A percentile compares a stretch with the other conserved stretches of the same genome.
Evolutionary conservation across 2,797 vertebrate genomes (phyloP).

Genomic region (Gymnoscopelus microlampas): DNA sequence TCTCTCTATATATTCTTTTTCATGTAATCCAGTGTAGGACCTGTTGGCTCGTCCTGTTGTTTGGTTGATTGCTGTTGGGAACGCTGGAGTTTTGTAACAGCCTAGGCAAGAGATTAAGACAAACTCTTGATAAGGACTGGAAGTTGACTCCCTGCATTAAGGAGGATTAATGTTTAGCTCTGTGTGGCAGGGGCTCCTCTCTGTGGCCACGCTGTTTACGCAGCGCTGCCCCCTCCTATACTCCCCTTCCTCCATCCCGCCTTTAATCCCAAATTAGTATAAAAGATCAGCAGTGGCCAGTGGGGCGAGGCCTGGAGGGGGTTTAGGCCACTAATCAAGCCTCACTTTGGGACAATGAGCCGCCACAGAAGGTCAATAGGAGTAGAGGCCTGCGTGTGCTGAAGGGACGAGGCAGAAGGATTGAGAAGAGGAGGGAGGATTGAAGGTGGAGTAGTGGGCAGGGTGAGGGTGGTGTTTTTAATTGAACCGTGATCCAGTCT

Average conservation of each 20-base stretch:
- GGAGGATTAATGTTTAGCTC: constrained; percentile 99
- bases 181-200: constrained; percentile 91
- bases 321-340: constrained; percentile 90
- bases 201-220: constrained; percentile 92
- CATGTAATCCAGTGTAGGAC: constrained; percentile 4
- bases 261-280: constrained; percentile 99
- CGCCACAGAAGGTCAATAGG: constrained; percentile 77
- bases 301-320: constrained; percentile 86
- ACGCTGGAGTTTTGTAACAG: constrained; percentile 87
- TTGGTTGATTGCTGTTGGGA: constrained; percentile 86
- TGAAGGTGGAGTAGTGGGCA: constrained; percentile 19
- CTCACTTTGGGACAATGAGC: constrained; percentile 81
- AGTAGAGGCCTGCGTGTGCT: constrained; percentile 47
- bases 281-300: constrained; percentile 97
- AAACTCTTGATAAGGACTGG: constrained; percentile 98
- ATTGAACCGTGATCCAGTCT: constrained; percentile 63
- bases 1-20: constrained; percentile 6
- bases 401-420: constrained; percentile 52
- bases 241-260: constrained; percentile 79
- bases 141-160: constrained; percentile 99
- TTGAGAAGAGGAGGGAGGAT: constrained; percentile 67
- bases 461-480: constrained; percentile 62
- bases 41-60: constrained; percentile 67
- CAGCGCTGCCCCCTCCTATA: constrained; percentile 81
- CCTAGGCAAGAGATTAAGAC: constrained; percentile 98